Percentiles rank a stretch among this genome's conserved stretches.
These are phyloP conservation scores for Nephila pilipes DNA, from an alignment of 1,140 invertebrate species.

Conservation along the genomic window DNA sequence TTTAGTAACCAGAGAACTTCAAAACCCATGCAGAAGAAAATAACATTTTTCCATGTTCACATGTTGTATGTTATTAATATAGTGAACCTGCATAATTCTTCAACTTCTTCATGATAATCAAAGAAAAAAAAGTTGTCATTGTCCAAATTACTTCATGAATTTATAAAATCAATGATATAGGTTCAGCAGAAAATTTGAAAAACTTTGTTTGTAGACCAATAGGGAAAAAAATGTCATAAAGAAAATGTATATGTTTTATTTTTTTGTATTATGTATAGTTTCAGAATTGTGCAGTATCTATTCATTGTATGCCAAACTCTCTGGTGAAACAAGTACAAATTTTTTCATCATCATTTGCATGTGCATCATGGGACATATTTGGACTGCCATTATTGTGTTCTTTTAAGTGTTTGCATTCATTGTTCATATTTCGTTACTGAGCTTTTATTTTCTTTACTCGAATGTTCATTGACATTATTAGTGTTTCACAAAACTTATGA, in stretches of 20 bases:
- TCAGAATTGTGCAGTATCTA: slow-evolving; percentile 46
- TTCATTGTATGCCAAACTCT: slow-evolving; percentile 70
- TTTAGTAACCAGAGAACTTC: slow-evolving; percentile 41
- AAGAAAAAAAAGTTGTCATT: too few species aligned
- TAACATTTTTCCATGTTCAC: neutral
- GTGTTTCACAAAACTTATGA: slow-evolving; percentile 50
- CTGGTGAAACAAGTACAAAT: slow-evolving; percentile 64
- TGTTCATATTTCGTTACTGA: slow-evolving; percentile 54
- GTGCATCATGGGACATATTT: slow-evolving; percentile 58
- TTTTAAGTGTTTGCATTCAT: slow-evolving; percentile 56
- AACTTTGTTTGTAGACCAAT: too few species aligned
- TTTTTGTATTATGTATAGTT: slow-evolving; percentile 50
- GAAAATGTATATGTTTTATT: neutral
- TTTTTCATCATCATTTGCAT: slow-evolving; percentile 72
- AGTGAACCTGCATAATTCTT: too few species aligned
- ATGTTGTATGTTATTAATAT: neutral
- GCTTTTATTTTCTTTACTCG: slow-evolving; percentile 52
- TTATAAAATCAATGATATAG: too few species aligned
- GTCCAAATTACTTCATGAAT: too few species aligned
- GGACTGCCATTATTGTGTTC: slow-evolving; percentile 67
- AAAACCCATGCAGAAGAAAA: neutral
- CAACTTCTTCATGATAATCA: too few species aligned
- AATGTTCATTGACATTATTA: slow-evolving; percentile 28
- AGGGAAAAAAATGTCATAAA: too few species aligned
- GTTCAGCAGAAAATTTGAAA: too few species aligned